Percentiles rank a stretch among this genome's conserved stretches.
These are phyloP conservation scores for Leptopilina myrica DNA, from an alignment of 2,888 invertebrate species.

Conservation along the genomic window DNA sequence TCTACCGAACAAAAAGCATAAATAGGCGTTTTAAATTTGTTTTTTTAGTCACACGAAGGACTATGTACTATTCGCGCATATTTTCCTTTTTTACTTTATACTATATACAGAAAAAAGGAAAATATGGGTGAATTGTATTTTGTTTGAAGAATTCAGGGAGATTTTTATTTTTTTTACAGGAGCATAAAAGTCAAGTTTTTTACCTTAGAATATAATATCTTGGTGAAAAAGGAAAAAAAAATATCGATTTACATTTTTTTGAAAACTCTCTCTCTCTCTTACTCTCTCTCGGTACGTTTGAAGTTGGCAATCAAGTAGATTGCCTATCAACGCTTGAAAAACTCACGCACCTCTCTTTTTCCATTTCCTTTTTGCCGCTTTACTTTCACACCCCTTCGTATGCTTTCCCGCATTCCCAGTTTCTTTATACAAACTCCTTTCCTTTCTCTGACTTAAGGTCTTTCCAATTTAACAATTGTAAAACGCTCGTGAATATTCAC, in stretches of 20 bases:
- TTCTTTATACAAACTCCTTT: conserved; percentile 49
- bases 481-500: conserved; percentile 37
- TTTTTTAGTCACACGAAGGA: neutral
- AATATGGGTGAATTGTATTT: conserved; percentile 44
- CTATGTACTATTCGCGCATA: neutral
- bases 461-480: conserved; percentile 33
- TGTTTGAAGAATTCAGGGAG: conserved; percentile 56
- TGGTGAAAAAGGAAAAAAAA: conserved; percentile 31
- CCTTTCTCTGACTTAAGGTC: conserved; percentile 47
- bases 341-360: conserved; percentile 49
- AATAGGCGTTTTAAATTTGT: neutral
- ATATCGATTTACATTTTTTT: conserved; percentile 54
- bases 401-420: conserved; percentile 54
- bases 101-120: neutral
- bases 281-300: conserved; percentile 66
- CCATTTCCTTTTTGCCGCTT: conserved; percentile 41
- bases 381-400: conserved; percentile 49
- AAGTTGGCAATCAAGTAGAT: conserved; percentile 76
- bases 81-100: too few relatives aligned
- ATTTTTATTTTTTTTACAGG: conserved; percentile 7
- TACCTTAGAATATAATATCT: conserved; percentile 46
- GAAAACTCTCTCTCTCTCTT: conserved; percentile 50
- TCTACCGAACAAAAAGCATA: neutral
- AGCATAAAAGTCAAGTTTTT: conserved; percentile 51
- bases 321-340: conserved; percentile 74